Conservation (phyloP, 2,113 vertebrate species). For the Elephas maximus region DNA sequence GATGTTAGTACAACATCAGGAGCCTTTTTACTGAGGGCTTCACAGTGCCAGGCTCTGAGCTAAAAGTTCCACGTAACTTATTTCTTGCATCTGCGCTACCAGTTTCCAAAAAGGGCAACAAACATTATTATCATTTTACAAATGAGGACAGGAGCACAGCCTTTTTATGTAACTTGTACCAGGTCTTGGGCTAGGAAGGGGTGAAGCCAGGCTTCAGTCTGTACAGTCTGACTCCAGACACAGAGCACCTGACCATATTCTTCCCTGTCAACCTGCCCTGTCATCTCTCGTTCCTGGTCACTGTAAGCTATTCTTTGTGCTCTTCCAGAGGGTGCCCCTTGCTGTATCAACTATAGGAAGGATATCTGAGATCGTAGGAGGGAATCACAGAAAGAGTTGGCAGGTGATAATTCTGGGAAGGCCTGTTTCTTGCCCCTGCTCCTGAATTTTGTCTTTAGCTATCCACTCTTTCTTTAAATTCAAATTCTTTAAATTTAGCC, state of each 20-base stretch:
- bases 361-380: too few relatives aligned
- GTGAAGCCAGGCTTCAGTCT: not conserved
- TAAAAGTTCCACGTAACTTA: not conserved
- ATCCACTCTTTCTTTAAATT: too few relatives aligned
- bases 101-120: not conserved
- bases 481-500: too few relatives aligned
- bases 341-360: too few relatives aligned
- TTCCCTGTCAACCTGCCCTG: too few relatives aligned
- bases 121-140: not conserved
- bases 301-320: too few relatives aligned
- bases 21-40: not conserved
- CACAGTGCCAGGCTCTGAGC: not conserved
- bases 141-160: not conserved
- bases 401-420: too few relatives aligned
- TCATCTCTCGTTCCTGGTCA: not conserved
- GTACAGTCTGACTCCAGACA: not conserved
- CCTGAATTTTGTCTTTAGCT: too few relatives aligned
- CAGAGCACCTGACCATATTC: not conserved
- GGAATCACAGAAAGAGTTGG: too few relatives aligned
- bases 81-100: not conserved
- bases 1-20: not conserved
- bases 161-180: not conserved
- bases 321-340: too few relatives aligned
- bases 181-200: not conserved
- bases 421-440: too few relatives aligned